A percentile compares a stretch with the other conserved stretches of the same genome.
These are phyloP conservation scores for Calosoma granatense DNA, from an alignment of 1,140 invertebrate genomes.

Conservation along the genomic window DNA sequence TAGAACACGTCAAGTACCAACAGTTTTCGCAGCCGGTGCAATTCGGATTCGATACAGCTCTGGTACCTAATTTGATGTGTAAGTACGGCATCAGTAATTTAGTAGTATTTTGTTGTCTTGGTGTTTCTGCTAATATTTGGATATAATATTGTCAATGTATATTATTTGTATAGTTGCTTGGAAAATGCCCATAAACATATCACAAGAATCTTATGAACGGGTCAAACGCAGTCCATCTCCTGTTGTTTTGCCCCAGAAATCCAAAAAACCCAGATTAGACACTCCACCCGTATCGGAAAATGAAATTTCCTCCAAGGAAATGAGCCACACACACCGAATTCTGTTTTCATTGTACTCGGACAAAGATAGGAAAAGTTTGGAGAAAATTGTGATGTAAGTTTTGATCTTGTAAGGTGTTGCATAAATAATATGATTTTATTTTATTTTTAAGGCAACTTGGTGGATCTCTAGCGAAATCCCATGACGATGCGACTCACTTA, in stretches of 20 bases:
- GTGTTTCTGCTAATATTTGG: not conserved
- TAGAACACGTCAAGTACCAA: constrained; percentile 77
- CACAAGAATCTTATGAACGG: constrained; percentile 73
- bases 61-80: constrained; percentile 88
- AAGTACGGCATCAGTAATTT: constrained; percentile 37
- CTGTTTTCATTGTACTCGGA: constrained; percentile 38
- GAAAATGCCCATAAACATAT: constrained; percentile 84
- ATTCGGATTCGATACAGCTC: constrained; percentile 76
- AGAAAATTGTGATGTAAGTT: constrained; percentile 36
- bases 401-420: not conserved
- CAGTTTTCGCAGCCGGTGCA: constrained; percentile 67
- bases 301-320: constrained; percentile 34
- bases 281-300: constrained; percentile 22
- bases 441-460: constrained; percentile 61
- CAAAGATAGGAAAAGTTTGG: constrained; percentile 16
- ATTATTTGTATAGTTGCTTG: constrained; percentile 62
- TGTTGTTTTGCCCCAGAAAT: constrained; percentile 36
- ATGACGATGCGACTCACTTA: constrained; percentile 74
- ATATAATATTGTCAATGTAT: too few species aligned
- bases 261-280: constrained; percentile 39
- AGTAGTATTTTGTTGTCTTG: too few species aligned
- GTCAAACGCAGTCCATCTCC: constrained; percentile 52
- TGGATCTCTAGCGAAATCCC: constrained; percentile 58
- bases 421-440: too few species aligned
- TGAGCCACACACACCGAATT: constrained; percentile 41